phyloP scores from a whole-genome alignment of 2,113 vertebrate species.

The Leucopsar rothschildi region DNA sequence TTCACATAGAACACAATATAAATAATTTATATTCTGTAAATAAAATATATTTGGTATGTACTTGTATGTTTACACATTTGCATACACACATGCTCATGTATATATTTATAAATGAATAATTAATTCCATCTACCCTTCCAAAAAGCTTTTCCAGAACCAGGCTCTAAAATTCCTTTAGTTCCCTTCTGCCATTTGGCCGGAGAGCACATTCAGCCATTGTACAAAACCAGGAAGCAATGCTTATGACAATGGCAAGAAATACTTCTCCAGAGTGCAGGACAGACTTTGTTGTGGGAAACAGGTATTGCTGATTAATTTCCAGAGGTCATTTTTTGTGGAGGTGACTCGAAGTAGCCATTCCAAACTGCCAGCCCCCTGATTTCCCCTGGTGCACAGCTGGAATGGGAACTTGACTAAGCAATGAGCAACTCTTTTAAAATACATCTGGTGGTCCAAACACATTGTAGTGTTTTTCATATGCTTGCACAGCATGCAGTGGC shows the following conservation, averaged over 20 bases:
- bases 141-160: background rate
- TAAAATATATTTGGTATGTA: background rate
- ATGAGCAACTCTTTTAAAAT: background rate
- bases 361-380: background rate
- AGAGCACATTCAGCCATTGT: background rate
- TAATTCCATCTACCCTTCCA: background rate
- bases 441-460: background rate
- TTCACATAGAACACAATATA: background rate
- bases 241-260: background rate
- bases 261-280: background rate
- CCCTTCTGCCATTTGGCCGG: background rate
- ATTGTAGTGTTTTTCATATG: background rate
- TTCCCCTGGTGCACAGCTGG: background rate
- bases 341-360: background rate
- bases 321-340: background rate
- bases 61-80: background rate
- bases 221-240: background rate
- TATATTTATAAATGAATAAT: background rate
- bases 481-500: background rate
- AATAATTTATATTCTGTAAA: background rate
- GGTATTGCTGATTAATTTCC: background rate
- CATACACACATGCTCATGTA: background rate
- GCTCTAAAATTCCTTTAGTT: background rate
- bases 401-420: background rate
- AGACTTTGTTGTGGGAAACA: background rate